Evolutionary conservation across 2,888 invertebrate genomes (phyloP).

Genomic region (Drosophila anomelani): DNA sequence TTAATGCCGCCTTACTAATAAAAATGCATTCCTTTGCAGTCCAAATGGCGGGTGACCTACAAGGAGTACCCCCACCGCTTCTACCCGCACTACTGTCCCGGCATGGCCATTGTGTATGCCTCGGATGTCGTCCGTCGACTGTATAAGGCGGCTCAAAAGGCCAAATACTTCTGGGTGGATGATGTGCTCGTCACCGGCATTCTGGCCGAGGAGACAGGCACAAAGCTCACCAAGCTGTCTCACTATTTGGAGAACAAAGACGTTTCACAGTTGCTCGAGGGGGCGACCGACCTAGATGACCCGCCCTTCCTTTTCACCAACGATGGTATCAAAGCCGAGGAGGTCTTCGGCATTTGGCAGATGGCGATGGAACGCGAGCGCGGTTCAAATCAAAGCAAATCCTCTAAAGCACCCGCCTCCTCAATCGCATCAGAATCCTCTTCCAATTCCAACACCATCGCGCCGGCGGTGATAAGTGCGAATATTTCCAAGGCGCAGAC

Average conservation of each 20-base stretch:
- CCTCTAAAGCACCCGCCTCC: slow-evolving; percentile 12
- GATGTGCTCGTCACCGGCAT: slow-evolving; percentile 92
- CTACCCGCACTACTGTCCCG: slow-evolving; percentile 92
- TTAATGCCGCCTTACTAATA: neutral
- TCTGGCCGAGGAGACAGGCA: slow-evolving; percentile 85
- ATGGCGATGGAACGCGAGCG: slow-evolving; percentile 51
- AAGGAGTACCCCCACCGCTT: slow-evolving; percentile 87
- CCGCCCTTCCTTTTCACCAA: slow-evolving; percentile 82
- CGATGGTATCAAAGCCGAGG: slow-evolving; percentile 84
- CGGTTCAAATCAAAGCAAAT: slow-evolving; percentile 34
- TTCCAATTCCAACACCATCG: slow-evolving; percentile 14
- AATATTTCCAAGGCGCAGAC: slow-evolving; percentile 13
- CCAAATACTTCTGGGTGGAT: slow-evolving; percentile 93
- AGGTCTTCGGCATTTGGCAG: slow-evolving; percentile 85
- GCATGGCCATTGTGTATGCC: slow-evolving; percentile 89
- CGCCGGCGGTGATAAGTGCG: slow-evolving; percentile 4
- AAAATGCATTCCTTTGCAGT: slow-evolving; percentile 72
- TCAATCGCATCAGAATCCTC: slow-evolving; percentile 16
- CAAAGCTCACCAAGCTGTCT: slow-evolving; percentile 84
- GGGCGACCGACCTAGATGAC: slow-evolving; percentile 70
- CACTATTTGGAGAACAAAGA: slow-evolving; percentile 68
- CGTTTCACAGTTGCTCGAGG: slow-evolving; percentile 69
- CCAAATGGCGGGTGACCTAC: slow-evolving; percentile 91
- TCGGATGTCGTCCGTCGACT: slow-evolving; percentile 87
- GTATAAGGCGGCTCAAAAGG: slow-evolving; percentile 87